These are phyloP conservation scores for Mesocricetus auratus DNA, from an alignment of 2,113 vertebrate species.

Conservation along the genomic window DNA sequence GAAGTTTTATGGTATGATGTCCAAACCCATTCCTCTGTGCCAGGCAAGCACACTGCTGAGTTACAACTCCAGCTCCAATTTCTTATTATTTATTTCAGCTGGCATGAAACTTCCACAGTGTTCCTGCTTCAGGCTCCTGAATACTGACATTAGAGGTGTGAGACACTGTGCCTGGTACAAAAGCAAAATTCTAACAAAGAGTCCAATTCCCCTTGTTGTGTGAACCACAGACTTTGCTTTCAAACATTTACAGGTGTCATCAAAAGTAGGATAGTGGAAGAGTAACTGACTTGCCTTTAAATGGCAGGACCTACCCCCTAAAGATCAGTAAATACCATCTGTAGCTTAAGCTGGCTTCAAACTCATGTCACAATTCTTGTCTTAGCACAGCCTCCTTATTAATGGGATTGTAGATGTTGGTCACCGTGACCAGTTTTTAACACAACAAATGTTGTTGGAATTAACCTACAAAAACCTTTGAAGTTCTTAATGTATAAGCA, in stretches of 20 bases:
- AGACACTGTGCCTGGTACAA: neutral
- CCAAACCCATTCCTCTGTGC: no score
- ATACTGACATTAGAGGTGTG: neutral
- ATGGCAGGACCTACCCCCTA: neutral
- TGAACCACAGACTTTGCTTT: neutral
- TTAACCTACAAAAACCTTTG: neutral
- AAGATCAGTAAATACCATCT: neutral
- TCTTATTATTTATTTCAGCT: neutral
- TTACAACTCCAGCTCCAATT: neutral
- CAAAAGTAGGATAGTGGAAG: neutral
- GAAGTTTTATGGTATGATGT: neutral
- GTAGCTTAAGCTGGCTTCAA: neutral
- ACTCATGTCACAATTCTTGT: neutral
- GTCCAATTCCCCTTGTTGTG: rapidly evolving
- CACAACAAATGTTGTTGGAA: neutral
- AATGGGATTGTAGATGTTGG: neutral
- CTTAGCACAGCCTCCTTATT: neutral
- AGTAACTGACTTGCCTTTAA: no score
- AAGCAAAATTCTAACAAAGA: neutral
- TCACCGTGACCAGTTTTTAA: neutral
- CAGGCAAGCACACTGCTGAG: neutral
- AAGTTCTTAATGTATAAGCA: neutral
- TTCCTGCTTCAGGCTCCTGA: neutral
- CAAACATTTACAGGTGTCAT: neutral
- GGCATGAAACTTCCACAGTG: rapidly evolving